Percentiles rank a stretch among this genome's conserved stretches.
These are phyloP conservation scores for Chloebia gouldiae DNA, from an alignment of 2,113 vertebrate genomes.

Conservation along the genomic window DNA sequence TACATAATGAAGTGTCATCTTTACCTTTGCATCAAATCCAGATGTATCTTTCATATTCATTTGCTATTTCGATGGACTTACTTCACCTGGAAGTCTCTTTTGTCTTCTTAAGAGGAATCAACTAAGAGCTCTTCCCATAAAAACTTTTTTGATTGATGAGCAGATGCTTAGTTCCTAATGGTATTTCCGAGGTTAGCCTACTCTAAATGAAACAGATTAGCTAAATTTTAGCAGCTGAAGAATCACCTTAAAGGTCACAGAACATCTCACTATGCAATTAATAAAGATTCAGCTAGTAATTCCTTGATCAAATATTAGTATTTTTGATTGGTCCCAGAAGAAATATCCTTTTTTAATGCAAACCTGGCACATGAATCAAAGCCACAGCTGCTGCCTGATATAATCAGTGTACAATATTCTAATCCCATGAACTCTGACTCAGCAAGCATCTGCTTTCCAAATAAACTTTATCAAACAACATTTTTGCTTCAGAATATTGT, in stretches of 20 bases:
- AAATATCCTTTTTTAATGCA: conserved; percentile 47
- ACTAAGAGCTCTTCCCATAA: not conserved
- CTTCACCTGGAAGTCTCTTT: not conserved
- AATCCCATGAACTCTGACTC: conserved; percentile 57
- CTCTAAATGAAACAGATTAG: conserved; percentile 44
- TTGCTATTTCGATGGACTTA: not conserved
- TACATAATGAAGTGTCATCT: not conserved
- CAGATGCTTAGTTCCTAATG: conserved; percentile 1
- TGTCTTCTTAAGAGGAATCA: not conserved
- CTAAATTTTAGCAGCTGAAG: conserved; percentile 27
- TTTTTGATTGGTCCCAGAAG: conserved; percentile 65
- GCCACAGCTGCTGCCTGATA: conserved; percentile 51
- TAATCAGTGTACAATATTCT: conserved; percentile 56
- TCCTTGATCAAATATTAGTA: conserved; percentile 63
- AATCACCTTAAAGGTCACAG: conserved; percentile 51
- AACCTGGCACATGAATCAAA: conserved; percentile 51
- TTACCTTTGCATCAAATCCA: not conserved
- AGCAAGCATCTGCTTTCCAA: conserved; percentile 63
- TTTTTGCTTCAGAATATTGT: conserved; percentile 12
- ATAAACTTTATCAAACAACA: conserved; percentile 1
- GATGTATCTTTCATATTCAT: not conserved
- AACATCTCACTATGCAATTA: conserved; percentile 36
- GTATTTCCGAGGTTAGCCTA: conserved; percentile 30
- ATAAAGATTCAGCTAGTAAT: conserved; percentile 49
- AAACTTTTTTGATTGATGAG: conserved; percentile 37